Conservation (phyloP, 2,888 invertebrate species). For the Abrostola triplasia region DNA sequence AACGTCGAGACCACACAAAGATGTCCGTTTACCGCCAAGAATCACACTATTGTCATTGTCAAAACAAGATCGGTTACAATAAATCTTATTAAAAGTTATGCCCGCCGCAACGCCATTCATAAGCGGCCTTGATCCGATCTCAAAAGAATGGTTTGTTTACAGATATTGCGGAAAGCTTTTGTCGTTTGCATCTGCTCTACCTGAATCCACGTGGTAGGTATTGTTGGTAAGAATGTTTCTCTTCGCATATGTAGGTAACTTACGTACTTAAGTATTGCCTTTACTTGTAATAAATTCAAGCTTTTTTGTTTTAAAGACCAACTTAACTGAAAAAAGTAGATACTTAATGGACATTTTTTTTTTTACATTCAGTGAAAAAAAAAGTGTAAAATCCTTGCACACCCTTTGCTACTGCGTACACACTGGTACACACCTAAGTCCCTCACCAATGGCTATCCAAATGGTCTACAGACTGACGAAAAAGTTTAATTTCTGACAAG, state of each 20-base stretch:
- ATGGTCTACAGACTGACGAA: too few relatives aligned
- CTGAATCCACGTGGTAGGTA: slow-evolving; percentile 47
- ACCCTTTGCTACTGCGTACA: too few relatives aligned
- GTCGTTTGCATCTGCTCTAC: slow-evolving; percentile 80
- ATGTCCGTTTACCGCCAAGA: slow-evolving; percentile 78
- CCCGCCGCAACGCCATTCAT: slow-evolving; percentile 81
- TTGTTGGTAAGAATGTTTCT: slow-evolving; percentile 13
- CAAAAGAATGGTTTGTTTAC: slow-evolving; percentile 81
- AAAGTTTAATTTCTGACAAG: too few relatives aligned
- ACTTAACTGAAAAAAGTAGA: too few relatives aligned
- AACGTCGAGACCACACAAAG: slow-evolving; percentile 82
- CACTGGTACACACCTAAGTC: too few relatives aligned
- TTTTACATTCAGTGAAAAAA: too few relatives aligned
- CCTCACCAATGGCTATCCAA: too few relatives aligned
- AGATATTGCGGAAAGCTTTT: slow-evolving; percentile 74
- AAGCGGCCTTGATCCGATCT: slow-evolving; percentile 71
- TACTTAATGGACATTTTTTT: too few relatives aligned
- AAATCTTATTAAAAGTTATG: slow-evolving; percentile 85
- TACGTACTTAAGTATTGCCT: too few relatives aligned
- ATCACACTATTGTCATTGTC: slow-evolving; percentile 83
- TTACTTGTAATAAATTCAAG: too few relatives aligned
- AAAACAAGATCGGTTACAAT: slow-evolving; percentile 88
- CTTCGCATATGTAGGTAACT: not conserved
- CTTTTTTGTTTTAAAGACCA: too few relatives aligned
- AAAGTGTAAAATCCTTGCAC: too few relatives aligned